A percentile compares a stretch with the other conserved stretches of the same genome.
Evolutionary conservation across 2,113 vertebrate species (phyloP).

Genomic region (Hylia prasina): DNA sequence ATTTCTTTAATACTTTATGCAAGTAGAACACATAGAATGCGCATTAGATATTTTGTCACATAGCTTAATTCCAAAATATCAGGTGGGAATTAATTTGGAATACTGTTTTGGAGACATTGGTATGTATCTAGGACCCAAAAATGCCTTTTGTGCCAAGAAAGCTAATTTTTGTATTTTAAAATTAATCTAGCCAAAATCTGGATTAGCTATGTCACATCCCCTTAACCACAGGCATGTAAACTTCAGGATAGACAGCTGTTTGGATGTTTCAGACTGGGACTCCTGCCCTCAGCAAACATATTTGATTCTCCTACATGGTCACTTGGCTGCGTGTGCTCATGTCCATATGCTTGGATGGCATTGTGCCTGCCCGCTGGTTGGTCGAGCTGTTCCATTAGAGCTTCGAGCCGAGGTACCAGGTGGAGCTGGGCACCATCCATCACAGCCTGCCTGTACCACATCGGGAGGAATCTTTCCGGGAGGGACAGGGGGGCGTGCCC

Average conservation of each 20-base stretch:
- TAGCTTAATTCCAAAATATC: background rate
- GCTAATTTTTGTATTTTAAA: constrained; percentile 56
- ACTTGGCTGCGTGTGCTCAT: constrained; percentile 59
- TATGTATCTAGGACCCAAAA: background rate
- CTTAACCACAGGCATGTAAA: constrained; percentile 68
- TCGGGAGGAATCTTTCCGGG: background rate
- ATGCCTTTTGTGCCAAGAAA: constrained; percentile 18
- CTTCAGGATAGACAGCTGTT: constrained; percentile 73
- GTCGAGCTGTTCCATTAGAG: constrained; percentile 29
- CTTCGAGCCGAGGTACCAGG: constrained; percentile 10
- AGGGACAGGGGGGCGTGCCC: background rate
- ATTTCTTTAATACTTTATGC: background rate
- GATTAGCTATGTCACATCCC: constrained; percentile 67
- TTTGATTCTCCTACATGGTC: constrained; percentile 74
- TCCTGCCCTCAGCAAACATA: constrained; percentile 73
- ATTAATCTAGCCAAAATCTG: constrained; percentile 57
- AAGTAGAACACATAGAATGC: background rate
- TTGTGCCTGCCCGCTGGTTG: constrained; percentile 50
- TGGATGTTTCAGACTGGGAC: constrained; percentile 68
- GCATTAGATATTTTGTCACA: background rate
- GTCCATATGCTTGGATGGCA: constrained; percentile 74
- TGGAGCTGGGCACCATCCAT: background rate
- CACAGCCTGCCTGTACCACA: background rate
- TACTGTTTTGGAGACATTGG: background rate
- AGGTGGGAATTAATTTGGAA: background rate